Percentiles rank a stretch among this genome's conserved stretches.
Evolutionary conservation across 2,797 vertebrate genomes (phyloP).

Genomic region (Chrosomus eos): DNA sequence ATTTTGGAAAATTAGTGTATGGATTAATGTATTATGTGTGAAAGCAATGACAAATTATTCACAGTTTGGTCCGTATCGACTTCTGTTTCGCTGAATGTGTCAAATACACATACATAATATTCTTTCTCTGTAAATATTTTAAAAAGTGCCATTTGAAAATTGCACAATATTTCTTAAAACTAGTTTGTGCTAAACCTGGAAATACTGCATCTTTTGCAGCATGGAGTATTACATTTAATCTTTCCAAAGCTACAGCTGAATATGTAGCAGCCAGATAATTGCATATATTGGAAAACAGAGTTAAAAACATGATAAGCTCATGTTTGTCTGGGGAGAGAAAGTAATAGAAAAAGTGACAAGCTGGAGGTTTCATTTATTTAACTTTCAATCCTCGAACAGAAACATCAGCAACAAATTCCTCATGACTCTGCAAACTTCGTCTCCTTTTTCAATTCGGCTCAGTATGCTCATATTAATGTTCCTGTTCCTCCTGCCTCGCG

Average conservation of each 20-base stretch:
- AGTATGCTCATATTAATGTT: constrained; percentile 56
- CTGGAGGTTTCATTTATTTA: constrained; percentile 58
- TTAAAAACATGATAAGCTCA: constrained; percentile 46
- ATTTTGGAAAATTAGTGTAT: too few species aligned
- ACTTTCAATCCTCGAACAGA: constrained; percentile 54
- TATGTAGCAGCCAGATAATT: constrained; percentile 34
- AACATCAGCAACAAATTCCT: constrained; percentile 62
- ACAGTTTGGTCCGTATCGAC: too few species aligned
- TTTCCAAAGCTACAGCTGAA: constrained; percentile 22
- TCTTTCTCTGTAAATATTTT: not conserved
- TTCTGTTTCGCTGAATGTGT: too few species aligned
- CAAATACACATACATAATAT: too few species aligned
- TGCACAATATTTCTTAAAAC: constrained; percentile 1
- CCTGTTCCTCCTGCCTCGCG: not conserved
- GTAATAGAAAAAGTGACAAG: constrained; percentile 49
- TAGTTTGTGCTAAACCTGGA: constrained; percentile 1
- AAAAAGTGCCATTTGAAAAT: not conserved
- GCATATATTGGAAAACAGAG: constrained; percentile 48
- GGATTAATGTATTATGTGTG: too few species aligned
- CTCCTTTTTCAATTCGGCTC: constrained; percentile 46
- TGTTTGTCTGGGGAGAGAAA: constrained; percentile 43
- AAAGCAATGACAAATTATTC: too few species aligned
- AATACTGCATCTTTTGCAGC: constrained; percentile 22
- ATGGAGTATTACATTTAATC: constrained; percentile 27
- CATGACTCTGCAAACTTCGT: constrained; percentile 55